phyloP scores from a whole-genome alignment of 2,797 vertebrate genomes.

The Sebastes variabilis region DNA sequence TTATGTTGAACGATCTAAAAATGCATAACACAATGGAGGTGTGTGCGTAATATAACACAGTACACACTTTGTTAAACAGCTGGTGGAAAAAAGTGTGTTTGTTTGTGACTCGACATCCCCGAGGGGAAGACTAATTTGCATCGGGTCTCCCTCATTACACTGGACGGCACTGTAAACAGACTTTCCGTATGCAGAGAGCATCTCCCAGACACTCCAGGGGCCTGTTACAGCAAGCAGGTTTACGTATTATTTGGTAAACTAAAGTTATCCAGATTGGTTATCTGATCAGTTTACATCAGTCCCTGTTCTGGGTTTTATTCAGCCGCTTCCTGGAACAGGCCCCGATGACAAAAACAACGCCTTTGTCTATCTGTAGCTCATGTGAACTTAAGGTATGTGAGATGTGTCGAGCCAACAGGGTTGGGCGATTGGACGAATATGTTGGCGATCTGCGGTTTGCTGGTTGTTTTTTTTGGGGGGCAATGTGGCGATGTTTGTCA shows the following conservation, averaged over 20 bases:
- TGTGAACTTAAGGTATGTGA: not conserved
- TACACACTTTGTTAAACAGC: slow-evolving; percentile 5
- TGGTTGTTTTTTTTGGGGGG: too few relatives aligned
- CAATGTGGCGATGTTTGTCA: too few relatives aligned
- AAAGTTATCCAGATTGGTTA: not conserved
- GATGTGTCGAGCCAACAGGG: too few relatives aligned
- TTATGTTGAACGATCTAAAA: slow-evolving; percentile 8
- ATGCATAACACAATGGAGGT: not conserved
- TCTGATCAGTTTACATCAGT: not conserved
- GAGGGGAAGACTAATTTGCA: slow-evolving; percentile 23
- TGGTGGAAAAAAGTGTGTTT: slow-evolving; percentile 4
- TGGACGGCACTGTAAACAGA: slow-evolving; percentile 6
- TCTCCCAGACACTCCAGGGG: not conserved
- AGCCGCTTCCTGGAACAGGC: not conserved
- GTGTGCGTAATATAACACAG: not conserved
- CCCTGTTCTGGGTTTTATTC: not conserved
- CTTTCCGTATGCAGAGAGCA: not conserved
- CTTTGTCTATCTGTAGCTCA: not conserved
- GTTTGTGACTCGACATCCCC: slow-evolving; percentile 5
- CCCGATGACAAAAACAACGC: not conserved
- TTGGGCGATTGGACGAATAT: too few relatives aligned
- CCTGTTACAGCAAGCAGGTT: not conserved
- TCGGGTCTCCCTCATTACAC: slow-evolving; percentile 17
- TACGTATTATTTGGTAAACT: not conserved
- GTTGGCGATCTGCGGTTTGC: too few relatives aligned